A percentile compares a stretch with the other conserved stretches of the same genome.
These are phyloP conservation scores for Agelas oroides DNA, from an alignment of 37 sponge, comb jelly and placozoan genomes.

Conservation along the genomic window DNA sequence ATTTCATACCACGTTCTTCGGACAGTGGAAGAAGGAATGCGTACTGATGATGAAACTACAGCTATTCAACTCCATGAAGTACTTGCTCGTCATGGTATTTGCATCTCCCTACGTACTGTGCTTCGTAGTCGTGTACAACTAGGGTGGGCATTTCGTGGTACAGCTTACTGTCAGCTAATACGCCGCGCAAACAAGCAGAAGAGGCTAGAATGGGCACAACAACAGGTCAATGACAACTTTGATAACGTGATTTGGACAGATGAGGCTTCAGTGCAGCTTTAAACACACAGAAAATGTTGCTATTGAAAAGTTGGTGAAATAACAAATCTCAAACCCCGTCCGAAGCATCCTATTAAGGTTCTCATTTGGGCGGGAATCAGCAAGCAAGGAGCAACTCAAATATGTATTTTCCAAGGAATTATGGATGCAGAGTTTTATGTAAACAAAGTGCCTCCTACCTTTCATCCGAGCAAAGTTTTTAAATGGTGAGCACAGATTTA, in stretches of 20 bases:
- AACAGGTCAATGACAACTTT: slow-evolving; percentile 12
- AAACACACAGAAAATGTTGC: slow-evolving; percentile 33
- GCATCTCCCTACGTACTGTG: not conserved
- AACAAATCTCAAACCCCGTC: slow-evolving; percentile 21
- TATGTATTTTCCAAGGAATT: slow-evolving; percentile 45
- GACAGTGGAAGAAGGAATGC: slow-evolving; percentile 31
- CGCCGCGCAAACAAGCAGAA: slow-evolving; percentile 21
- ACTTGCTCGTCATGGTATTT: not conserved
- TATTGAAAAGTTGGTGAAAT: slow-evolving; percentile 39
- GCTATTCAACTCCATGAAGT: slow-evolving; percentile 29
- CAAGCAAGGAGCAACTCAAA: slow-evolving; percentile 11
- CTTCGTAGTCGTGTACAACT: not conserved
- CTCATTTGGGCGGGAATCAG: slow-evolving; percentile 63
- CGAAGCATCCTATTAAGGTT: slow-evolving; percentile 59
- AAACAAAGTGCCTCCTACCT: not conserved
- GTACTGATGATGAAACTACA: slow-evolving; percentile 48
- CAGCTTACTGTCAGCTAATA: slow-evolving; percentile 46
- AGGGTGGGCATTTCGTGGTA: slow-evolving; percentile 49
- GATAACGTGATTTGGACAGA: slow-evolving; percentile 52
- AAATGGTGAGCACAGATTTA: slow-evolving; percentile 10
- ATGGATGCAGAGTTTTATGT: slow-evolving; percentile 50
- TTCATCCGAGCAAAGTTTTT: slow-evolving; percentile 28
- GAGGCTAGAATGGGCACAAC: slow-evolving; percentile 33
- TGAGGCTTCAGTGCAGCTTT: slow-evolving; percentile 41
- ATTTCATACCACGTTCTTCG: not conserved